Evolutionary conservation across 2,113 vertebrate species (phyloP).

Genomic region (Alouatta palliata): DNA sequence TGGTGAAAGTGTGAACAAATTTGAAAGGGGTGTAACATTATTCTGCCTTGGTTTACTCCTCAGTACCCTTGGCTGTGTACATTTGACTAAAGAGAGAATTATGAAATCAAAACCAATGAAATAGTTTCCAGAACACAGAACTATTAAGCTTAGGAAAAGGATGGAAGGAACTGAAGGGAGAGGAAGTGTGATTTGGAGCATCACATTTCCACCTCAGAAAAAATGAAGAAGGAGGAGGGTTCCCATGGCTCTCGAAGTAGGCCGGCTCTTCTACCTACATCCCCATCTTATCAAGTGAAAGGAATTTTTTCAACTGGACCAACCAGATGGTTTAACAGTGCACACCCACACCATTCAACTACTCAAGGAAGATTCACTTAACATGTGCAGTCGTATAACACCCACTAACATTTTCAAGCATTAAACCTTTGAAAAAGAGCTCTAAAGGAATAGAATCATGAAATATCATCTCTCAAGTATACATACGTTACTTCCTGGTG

Average conservation of each 20-base stretch:
- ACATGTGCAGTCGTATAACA: not conserved
- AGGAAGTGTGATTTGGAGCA: too few species aligned
- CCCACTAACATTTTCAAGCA: not conserved
- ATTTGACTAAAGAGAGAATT: not conserved
- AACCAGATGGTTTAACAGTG: not conserved
- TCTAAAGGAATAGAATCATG: not conserved
- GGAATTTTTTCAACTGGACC: too few species aligned
- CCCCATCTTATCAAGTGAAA: rapidly evolving
- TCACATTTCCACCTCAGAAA: not conserved
- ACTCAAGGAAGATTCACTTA: not conserved
- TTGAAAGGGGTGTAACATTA: not conserved
- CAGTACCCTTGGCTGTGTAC: not conserved
- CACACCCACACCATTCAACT: not conserved
- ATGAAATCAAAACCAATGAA: not conserved
- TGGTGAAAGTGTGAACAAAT: not conserved
- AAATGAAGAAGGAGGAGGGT: not conserved
- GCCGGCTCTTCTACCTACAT: not conserved
- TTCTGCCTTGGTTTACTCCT: not conserved
- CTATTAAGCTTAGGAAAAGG: not conserved
- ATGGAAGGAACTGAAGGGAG: not conserved
- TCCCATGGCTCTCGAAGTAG: not conserved
- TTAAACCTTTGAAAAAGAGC: not conserved
- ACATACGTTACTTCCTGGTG: not conserved
- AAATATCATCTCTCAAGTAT: not conserved
- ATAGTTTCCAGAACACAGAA: not conserved